Percentiles rank a stretch among this genome's conserved stretches.
phyloP scores from a whole-genome alignment of 2,113 vertebrate genomes.

The Serinus canaria region DNA sequence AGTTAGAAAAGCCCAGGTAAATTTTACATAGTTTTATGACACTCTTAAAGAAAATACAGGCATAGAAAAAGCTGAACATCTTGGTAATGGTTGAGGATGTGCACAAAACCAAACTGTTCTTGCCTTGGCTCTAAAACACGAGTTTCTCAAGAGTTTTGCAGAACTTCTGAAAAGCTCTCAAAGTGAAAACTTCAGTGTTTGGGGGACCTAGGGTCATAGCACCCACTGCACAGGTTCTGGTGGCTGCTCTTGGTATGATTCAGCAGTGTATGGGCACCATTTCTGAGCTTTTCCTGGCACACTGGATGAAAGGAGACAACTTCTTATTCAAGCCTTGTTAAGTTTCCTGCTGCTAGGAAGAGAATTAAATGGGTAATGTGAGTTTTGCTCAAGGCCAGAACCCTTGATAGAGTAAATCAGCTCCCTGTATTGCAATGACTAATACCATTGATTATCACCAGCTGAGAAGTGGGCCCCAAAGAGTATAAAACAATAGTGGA shows the following conservation, averaged over 20 bases:
- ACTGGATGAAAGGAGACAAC: neutral
- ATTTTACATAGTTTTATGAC: neutral
- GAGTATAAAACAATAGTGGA: slow-evolving; percentile 40
- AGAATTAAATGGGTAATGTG: neutral
- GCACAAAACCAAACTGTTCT: neutral
- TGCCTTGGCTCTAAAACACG: neutral
- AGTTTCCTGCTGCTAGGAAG: neutral
- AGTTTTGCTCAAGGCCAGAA: neutral
- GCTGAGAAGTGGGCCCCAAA: slow-evolving; percentile 23
- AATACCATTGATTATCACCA: slow-evolving; percentile 20
- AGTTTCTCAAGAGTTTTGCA: neutral
- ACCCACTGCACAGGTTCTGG: neutral
- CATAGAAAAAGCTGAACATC: neutral
- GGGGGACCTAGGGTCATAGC: neutral
- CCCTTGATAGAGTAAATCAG: neutral
- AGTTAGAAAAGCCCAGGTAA: neutral
- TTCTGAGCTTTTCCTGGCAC: neutral
- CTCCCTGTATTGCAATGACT: neutral
- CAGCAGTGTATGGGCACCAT: neutral
- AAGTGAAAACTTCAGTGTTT: neutral
- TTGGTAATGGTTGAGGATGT: neutral
- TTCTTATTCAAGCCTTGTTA: neutral
- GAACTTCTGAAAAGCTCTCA: neutral
- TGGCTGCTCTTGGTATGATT: neutral
- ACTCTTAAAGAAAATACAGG: neutral